Conservation (phyloP, 2,888 invertebrate species). For the Diarsia brunnea region DNA sequence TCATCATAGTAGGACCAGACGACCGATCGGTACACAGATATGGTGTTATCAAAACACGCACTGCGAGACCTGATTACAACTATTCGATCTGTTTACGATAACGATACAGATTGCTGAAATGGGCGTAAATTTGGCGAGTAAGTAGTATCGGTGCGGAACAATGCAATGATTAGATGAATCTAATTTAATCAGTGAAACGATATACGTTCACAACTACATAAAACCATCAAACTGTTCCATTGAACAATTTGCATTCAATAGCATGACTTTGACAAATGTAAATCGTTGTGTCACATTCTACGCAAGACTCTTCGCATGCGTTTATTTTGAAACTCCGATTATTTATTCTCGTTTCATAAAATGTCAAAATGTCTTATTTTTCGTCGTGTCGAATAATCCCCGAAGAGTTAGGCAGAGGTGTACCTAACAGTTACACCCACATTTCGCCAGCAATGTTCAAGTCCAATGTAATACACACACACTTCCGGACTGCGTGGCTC, state of each 20-base stretch:
- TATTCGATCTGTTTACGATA: neutral
- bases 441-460: too few species aligned
- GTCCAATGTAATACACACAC: neutral
- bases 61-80: neutral
- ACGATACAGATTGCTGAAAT: neutral
- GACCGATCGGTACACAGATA: slow-evolving; percentile 2
- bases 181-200: neutral
- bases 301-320: too few species aligned
- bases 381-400: neutral
- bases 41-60: slow-evolving; percentile 9
- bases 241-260: neutral
- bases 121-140: neutral
- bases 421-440: too few species aligned
- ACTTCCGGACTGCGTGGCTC: neutral
- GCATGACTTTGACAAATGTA: too few species aligned
- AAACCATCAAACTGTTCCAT: neutral
- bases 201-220: neutral
- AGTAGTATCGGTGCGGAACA: neutral
- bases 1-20: neutral
- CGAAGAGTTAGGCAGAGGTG: neutral
- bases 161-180: neutral
- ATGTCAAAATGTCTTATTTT: neutral
- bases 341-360: too few species aligned
- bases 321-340: too few species aligned
- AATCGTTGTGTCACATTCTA: too few species aligned